Evolutionary conservation across 2,797 vertebrate genomes (phyloP).

Genomic region (Onychomys torridus): DNA sequence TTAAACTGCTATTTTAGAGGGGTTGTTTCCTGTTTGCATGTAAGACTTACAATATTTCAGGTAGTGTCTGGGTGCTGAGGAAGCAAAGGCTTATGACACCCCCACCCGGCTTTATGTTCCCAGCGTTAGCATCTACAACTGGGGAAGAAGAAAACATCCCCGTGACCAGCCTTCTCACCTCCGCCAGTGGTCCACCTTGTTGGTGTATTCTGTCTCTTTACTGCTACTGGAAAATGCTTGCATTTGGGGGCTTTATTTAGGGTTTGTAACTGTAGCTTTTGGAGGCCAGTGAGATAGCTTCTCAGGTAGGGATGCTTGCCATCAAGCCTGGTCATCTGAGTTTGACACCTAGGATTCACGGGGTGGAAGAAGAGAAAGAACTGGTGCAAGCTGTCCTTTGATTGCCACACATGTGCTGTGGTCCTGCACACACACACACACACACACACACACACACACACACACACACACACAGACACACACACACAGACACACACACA

Average conservation of each 20-base stretch:
- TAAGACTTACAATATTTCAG: neutral
- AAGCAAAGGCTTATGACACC: neutral
- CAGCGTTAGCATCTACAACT: neutral
- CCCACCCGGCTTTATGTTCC: rapidly evolving
- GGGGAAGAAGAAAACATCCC: neutral
- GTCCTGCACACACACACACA: neutral
- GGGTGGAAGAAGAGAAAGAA: neutral
- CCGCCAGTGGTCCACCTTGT: neutral
- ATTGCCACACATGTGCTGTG: neutral
- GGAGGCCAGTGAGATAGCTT: neutral
- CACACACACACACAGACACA: neutral
- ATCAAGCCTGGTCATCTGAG: neutral
- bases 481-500: too few species aligned
- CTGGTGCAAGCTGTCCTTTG: neutral
- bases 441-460: neutral
- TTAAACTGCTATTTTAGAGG: neutral
- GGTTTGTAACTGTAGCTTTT: neutral
- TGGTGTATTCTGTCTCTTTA: neutral
- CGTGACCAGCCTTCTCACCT: neutral
- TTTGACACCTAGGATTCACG: neutral
- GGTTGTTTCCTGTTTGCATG: neutral
- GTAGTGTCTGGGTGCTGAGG: neutral
- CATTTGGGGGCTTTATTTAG: neutral
- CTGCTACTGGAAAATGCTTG: neutral
- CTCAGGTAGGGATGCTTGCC: neutral